phyloP scores from a whole-genome alignment of 2,888 invertebrate genomes.

The Rhamnusium bicolor region DNA sequence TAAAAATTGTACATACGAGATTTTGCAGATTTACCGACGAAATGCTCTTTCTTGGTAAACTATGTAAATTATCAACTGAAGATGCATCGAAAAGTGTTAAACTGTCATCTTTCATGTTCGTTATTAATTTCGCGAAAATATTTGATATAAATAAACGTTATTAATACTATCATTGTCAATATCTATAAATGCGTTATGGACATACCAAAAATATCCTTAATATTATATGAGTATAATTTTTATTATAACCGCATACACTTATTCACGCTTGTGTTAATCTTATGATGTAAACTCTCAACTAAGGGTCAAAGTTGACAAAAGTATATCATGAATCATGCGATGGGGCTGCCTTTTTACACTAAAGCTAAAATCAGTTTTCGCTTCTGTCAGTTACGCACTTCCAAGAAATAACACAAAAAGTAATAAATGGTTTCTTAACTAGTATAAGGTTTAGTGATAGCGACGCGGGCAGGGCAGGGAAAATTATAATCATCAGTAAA shows the following conservation, averaged over 20 bases:
- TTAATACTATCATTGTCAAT: too few species aligned
- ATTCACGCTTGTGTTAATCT: neutral
- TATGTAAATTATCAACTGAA: too few species aligned
- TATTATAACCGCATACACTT: neutral
- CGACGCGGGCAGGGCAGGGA: neutral
- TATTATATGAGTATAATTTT: too few species aligned
- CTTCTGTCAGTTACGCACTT: neutral
- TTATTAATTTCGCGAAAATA: too few species aligned
- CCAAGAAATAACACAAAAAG: neutral
- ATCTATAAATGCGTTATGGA: too few species aligned
- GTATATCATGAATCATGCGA: neutral
- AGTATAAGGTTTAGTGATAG: neutral
- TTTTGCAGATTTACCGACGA: too few species aligned
- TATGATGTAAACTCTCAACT: neutral
- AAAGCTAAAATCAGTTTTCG: neutral
- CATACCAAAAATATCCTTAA: too few species aligned
- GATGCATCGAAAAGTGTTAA: too few species aligned
- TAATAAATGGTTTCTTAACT: neutral
- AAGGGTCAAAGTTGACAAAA: neutral
- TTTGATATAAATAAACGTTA: too few species aligned
- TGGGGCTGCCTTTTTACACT: neutral
- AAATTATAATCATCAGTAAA: neutral
- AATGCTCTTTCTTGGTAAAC: too few species aligned
- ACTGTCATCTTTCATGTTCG: too few species aligned
- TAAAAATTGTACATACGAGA: too few species aligned